These are phyloP conservation scores for Percina caprodes DNA, from an alignment of 2,113 vertebrate genomes.

Conservation along the genomic window DNA sequence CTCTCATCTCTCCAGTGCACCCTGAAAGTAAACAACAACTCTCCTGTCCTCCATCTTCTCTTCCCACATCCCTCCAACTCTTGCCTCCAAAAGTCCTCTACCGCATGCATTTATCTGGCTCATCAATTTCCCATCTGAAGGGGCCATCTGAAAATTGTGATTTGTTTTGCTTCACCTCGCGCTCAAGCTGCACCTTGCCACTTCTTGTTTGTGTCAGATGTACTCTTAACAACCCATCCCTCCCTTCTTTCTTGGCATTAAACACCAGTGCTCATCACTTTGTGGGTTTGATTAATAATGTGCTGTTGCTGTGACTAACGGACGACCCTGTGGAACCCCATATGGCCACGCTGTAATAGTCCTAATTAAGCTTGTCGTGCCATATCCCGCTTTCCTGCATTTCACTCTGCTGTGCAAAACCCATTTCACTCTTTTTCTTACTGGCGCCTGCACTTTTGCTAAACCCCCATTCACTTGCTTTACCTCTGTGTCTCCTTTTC, in stretches of 20 bases:
- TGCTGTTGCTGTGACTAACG: conserved; percentile 43
- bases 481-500: conserved; percentile 34
- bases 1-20: conserved; percentile 46
- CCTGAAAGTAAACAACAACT: conserved; percentile 68
- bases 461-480: neutral
- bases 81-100: conserved; percentile 48
- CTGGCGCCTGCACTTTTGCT: conserved; percentile 24
- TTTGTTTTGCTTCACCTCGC: conserved; percentile 39
- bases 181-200: conserved; percentile 11
- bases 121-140: conserved; percentile 66
- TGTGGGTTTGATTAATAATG: conserved; percentile 69
- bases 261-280: conserved; percentile 65
- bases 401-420: conserved; percentile 41
- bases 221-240: neutral
- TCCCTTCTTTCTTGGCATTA: conserved; percentile 29
- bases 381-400: conserved; percentile 65
- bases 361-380: conserved; percentile 76
- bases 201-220: conserved; percentile 40
- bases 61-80: conserved; percentile 23
- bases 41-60: conserved; percentile 27
- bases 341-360: conserved; percentile 61
- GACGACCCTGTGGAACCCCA: conserved; percentile 56
- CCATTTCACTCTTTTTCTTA: conserved; percentile 29
- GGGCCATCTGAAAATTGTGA: conserved; percentile 52
- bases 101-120: conserved; percentile 51